A percentile compares a stretch with the other conserved stretches of the same genome.
phyloP scores from a whole-genome alignment of 2,113 vertebrate genomes.

The Copsychus sechellarum region DNA sequence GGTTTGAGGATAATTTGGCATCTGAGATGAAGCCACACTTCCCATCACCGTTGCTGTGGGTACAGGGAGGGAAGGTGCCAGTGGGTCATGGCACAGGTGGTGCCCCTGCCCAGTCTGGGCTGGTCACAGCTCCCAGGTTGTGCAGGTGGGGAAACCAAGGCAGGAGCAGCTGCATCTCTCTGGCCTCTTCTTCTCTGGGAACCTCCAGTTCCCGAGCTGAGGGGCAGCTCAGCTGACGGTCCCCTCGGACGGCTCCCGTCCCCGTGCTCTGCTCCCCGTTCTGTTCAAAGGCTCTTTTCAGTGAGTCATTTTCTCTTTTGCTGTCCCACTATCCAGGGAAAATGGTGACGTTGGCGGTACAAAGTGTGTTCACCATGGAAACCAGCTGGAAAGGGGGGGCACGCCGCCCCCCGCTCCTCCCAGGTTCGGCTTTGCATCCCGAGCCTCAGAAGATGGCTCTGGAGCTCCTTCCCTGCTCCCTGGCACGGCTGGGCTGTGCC shows the following conservation, averaged over 20 bases:
- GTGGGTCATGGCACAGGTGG: background rate
- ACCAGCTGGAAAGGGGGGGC: constrained; percentile 31
- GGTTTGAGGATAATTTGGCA: background rate
- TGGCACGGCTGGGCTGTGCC: background rate
- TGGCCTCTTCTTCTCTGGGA: rapidly evolving
- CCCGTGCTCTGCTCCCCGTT: background rate
- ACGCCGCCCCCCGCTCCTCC: constrained; percentile 6
- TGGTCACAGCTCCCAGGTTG: background rate
- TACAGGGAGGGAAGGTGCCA: background rate
- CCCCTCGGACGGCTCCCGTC: background rate
- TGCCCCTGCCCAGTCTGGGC: background rate
- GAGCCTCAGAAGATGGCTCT: constrained; percentile 53
- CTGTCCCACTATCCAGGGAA: constrained; percentile 62
- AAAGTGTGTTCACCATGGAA: constrained; percentile 69
- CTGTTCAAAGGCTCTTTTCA: constrained; percentile 11
- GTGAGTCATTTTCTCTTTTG: constrained; percentile 62
- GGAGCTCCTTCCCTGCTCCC: background rate
- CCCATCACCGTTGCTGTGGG: background rate
- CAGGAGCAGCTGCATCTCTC: background rate
- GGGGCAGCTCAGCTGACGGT: background rate
- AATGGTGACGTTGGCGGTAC: constrained; percentile 54
- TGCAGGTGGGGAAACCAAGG: background rate
- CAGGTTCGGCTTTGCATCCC: constrained; percentile 19
- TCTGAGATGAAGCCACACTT: background rate
- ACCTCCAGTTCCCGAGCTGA: background rate